Base-by-base conservation (phyloP, 2,888 invertebrate genomes). In the Ptychoptera albimana region DNA sequence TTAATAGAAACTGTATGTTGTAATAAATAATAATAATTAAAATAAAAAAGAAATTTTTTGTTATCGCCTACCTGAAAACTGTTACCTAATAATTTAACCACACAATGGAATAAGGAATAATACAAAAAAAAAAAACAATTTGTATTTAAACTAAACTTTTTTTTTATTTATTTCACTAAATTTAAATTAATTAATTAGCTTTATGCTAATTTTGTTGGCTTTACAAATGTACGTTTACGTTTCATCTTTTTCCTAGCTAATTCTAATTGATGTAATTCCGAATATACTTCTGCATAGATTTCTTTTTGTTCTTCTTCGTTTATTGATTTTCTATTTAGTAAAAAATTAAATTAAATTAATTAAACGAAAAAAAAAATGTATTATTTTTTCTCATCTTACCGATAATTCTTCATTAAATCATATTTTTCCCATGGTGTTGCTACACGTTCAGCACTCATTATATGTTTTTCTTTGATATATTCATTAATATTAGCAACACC, bases 351-450 rank as follows among this genome's bases (percentile, higher is more conserved):
- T n/a, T n/a, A n/a, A n/a, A n/a, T n/a, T n/a, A n/a, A n/a, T n/a
- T n/a, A n/a, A n/a, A n/a, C n/a, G n/a, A 23, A 23, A 5, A 23
- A 23, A 23, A 23, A 5, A 23, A 23, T 23, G 3, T 23, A 23
- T 23, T 23, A 23, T 5, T 5, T 23, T 23, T 23, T 23, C 3
- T 23, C 7, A 5, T 3, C 7, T 23, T 23, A 23, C 23, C 23
- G 82, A 62, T 96, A 96, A 47, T 81, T 73, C 61, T 85, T 85
- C 92, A 97, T 93, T 43, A 97, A 68, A 66, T 97, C 96, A 64
- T 79, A 88, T 69, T 89, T 83, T 58, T 86, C 86, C 78, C 84
- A 87, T 0, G 88, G 87, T 51, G 72, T 81, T 37, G 71, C 74
- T 31, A 72, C 58, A 43, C 71, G 58, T 50, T 74, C 67, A 6